phyloP scores from a whole-genome alignment of 2,113 vertebrate species.

The Girardinichthys multiradiatus region DNA sequence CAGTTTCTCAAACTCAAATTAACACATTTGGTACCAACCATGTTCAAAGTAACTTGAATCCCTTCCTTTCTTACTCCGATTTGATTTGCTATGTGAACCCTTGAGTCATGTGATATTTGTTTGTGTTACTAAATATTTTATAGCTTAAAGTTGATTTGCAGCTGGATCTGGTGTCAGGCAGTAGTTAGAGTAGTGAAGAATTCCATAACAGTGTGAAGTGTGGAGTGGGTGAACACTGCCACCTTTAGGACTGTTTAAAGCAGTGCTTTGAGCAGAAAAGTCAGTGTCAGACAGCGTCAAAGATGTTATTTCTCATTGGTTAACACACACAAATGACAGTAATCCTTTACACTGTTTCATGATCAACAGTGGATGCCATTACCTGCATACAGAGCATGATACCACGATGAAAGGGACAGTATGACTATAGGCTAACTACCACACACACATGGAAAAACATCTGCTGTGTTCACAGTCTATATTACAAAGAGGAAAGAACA shows the following conservation, averaged over 20 bases:
- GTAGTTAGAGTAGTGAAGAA: too few relatives aligned
- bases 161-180: too few relatives aligned
- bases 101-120: too few relatives aligned
- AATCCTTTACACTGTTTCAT: conserved; percentile 46
- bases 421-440: conserved; percentile 22
- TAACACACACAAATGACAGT: conserved; percentile 37
- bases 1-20: too few relatives aligned
- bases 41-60: too few relatives aligned
- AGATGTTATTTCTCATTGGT: conserved; percentile 43
- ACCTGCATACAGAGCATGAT: conserved; percentile 35
- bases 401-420: conserved; percentile 30
- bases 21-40: too few relatives aligned
- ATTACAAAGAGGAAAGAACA: conserved; percentile 25
- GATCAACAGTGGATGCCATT: conserved; percentile 35
- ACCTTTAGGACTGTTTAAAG: neutral
- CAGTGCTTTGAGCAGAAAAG: conserved; percentile 24
- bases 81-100: too few relatives aligned
- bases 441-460: conserved; percentile 45
- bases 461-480: conserved; percentile 29
- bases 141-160: too few relatives aligned
- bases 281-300: conserved; percentile 43
- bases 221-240: too few relatives aligned
- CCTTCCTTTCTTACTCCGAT: too few relatives aligned
- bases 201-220: too few relatives aligned
- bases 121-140: too few relatives aligned